Evolutionary conservation across 2,888 invertebrate species (phyloP).

Genomic region (Scaptomyza cyrtandrae): DNA sequence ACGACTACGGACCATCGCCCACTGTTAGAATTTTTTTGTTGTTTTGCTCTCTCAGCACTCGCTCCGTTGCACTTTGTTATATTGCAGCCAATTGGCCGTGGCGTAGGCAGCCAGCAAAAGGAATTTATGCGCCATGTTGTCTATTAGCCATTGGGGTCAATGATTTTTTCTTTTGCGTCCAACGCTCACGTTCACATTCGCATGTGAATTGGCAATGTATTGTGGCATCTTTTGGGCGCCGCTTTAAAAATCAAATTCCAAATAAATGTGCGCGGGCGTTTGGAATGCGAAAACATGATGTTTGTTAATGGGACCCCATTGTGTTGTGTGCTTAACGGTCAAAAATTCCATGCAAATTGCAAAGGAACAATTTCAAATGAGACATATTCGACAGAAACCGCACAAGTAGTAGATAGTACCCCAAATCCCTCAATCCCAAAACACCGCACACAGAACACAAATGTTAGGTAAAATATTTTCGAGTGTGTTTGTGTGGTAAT

Average conservation of each 20-base stretch:
- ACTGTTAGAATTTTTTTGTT: conserved; percentile 25
- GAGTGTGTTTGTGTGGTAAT: conserved; percentile 18
- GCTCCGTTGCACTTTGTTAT: conserved; percentile 79
- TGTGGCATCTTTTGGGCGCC: conserved; percentile 35
- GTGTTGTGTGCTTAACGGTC: conserved; percentile 25
- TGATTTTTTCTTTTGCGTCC: conserved; percentile 26
- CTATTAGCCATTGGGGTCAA: conserved; percentile 76
- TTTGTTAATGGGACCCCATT: conserved; percentile 45
- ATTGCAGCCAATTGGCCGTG: conserved; percentile 82
- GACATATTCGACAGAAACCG: conserved; percentile 65
- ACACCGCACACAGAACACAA: conserved; percentile 58
- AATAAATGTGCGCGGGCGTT: conserved; percentile 34
- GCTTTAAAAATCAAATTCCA: conserved; percentile 71
- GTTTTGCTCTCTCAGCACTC: conserved; percentile 33
- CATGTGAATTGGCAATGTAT: conserved; percentile 12
- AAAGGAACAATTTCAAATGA: conserved; percentile 76
- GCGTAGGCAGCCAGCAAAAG: conserved; percentile 48
- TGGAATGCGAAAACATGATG: conserved; percentile 41
- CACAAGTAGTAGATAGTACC: conserved; percentile 44
- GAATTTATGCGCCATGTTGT: conserved; percentile 77
- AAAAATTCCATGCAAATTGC: conserved; percentile 66
- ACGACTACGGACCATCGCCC: not conserved
- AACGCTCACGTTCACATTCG: conserved; percentile 12
- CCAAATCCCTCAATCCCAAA: conserved; percentile 35
- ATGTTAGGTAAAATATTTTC: conserved; percentile 53